Evolutionary conservation across 2,797 vertebrate genomes (phyloP), one percentile per base, ranked within the genome.

Genomic region (Rallus crepitans): DNA sequence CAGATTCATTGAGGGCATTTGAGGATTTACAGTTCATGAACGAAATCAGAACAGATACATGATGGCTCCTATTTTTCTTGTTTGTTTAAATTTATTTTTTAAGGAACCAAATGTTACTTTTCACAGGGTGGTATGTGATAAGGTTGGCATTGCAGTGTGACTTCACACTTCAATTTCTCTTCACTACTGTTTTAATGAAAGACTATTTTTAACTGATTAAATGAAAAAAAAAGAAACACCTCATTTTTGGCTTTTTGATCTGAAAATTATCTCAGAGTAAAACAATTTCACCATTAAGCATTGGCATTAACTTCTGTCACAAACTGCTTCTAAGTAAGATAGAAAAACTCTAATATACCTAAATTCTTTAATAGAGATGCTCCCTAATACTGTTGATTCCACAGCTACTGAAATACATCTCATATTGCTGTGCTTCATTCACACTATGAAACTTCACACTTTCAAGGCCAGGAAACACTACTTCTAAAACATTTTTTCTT

Each of bases 51-150:
- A 83, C 17, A 63, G 15, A 50, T 73, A 91, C 1, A 0, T 39
- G 31, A 83, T 53, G 12, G 69, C 21, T 91, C 4, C 0, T 52
- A 15, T 78, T 87, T 82, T 77, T 82, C 33, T 79, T 90, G 14
- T 42, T 95, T 80, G 24, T 85, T 95, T 82, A 42, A 76, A 66
- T 82, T 55, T 86, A 11, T 61, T 64, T 94, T 89, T 76, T 85
- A 63, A 61, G 90, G 82, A 88, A 82, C 24, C 56, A 82, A 84
- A 71, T 84, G 71, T 42, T 81, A 57, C 47, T 87, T 96, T 94
- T 91, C 78, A 77, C 75, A 73, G 60, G 84, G 12, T 61, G 13
- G 19, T 69, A 69, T 0, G 1, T 72, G 66, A 61, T 81, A 84
- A 71, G 35, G 64, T 77, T 93, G 37, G 16, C 40, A 64, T 55